A percentile compares a stretch with the other conserved stretches of the same genome.
Conservation (phyloP, 2,797 vertebrate genomes). For the Poecile montanus region DNA sequence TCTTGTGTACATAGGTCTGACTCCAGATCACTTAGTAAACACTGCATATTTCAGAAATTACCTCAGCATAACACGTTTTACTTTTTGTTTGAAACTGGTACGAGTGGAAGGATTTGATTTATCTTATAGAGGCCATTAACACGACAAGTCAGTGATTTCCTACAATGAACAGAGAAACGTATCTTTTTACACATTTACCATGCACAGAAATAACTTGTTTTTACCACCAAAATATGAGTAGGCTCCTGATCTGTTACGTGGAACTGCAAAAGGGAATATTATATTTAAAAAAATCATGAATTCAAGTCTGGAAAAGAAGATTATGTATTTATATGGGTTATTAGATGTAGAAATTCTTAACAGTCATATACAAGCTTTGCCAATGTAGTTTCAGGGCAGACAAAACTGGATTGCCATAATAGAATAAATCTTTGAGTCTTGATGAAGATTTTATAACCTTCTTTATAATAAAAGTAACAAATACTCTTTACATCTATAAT, state of each 20-base stretch:
- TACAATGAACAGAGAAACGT: background rate
- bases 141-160: background rate
- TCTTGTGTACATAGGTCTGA: background rate
- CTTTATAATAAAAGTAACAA: background rate
- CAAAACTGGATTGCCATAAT: background rate
- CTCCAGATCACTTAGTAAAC: background rate
- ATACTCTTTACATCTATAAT: background rate
- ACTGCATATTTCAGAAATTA: background rate
- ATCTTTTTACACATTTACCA: background rate
- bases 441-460: background rate
- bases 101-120: background rate
- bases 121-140: background rate
- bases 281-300: background rate
- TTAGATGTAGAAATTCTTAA: background rate
- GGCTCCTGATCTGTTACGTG: background rate
- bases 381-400: background rate
- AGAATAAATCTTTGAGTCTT: background rate
- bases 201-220: background rate
- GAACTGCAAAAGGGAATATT: background rate
- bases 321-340: background rate
- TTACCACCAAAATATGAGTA: background rate
- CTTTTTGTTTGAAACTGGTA: background rate
- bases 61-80: background rate
- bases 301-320: background rate
- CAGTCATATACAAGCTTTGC: background rate